Base-by-base conservation (phyloP, 2,888 invertebrate genomes). In the Caenorhabditis drosophilae region DNA sequence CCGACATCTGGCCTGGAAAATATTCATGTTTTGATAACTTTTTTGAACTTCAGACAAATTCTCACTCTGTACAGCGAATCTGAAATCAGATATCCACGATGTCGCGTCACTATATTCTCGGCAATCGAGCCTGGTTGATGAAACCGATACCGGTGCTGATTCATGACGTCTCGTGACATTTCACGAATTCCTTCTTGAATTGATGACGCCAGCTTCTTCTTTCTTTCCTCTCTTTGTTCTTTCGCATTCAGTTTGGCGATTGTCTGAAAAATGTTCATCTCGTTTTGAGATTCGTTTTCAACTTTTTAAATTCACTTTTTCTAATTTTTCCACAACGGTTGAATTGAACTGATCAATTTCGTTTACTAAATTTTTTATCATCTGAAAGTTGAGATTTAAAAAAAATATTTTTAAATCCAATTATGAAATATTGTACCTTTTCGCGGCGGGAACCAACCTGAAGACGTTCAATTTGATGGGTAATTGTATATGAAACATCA, bases 281-380 rank as follows among this genome's bases (percentile, higher is more conserved):
- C n/a, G n/a, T n/a, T 27, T 2, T 46, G 27, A 16, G n/a, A 2
- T 3, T 46, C 16, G 27, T 16, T 16, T 16, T 31, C 26, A 4
- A 11, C 15, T 18, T 11, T 4, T 2, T 3, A 6, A 7, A 7
- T 27, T 26, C 31, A 4, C 47, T 42, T 31, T 25, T 22, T 56
- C 56, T 11, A 57, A 15, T 20, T 41, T 44, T 4, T 48, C 51
- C 12, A 52, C 25, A 7, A 62, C 38, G 16, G 25, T 52, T 26
- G 53, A 25, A 49, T 62, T 62, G 44, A 56, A 62, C 27, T 47
- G 48, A 25, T 62, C 52, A 6, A 42, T 27, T 7, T 44, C 12
- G 36, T 48, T 51, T 9, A 31, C 11, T 15, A 42, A 25, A 11
- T 44, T 42, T 31, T 20, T 41, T 7, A 35, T 47, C 18, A 18